phyloP scores from a whole-genome alignment of 1,140 invertebrate genomes.

The Atopsyche davidsoni region DNA sequence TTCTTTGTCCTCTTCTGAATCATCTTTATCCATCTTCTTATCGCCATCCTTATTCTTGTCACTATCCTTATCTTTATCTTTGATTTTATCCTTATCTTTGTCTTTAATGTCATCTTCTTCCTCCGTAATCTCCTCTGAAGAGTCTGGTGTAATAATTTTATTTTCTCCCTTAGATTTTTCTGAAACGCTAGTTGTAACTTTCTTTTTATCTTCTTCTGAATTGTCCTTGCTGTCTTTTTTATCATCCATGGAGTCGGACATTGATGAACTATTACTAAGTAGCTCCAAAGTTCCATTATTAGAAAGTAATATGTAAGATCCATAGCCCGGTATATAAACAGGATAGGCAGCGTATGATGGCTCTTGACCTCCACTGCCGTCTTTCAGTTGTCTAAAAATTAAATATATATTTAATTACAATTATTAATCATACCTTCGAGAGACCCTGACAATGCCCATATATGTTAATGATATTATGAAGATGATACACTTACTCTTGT shows the following conservation, averaged over 20 bases:
- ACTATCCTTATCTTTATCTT: neutral
- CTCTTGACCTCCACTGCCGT: neutral
- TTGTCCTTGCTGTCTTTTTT: constrained; percentile 5
- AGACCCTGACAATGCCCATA: neutral
- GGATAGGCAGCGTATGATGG: constrained; percentile 22
- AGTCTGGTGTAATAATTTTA: neutral
- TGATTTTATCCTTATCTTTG: constrained; percentile 5
- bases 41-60: constrained; percentile 1
- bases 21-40: neutral
- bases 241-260: neutral
- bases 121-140: neutral
- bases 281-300: constrained; percentile 15
- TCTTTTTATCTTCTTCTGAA: neutral
- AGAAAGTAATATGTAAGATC: constrained; percentile 25
- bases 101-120: neutral
- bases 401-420: constrained; percentile 5
- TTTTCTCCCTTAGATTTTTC: neutral
- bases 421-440: neutral
- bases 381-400: neutral
- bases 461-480: neutral
- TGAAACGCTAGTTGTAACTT: neutral
- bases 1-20: neutral
- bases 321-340: constrained; percentile 26
- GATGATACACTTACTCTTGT: constrained; percentile 11
- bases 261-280: constrained; percentile 9